Evolutionary conservation across 2,888 invertebrate species (phyloP), one percentile per base, ranked within the genome.

Genomic region (Coelinius sp.): DNA sequence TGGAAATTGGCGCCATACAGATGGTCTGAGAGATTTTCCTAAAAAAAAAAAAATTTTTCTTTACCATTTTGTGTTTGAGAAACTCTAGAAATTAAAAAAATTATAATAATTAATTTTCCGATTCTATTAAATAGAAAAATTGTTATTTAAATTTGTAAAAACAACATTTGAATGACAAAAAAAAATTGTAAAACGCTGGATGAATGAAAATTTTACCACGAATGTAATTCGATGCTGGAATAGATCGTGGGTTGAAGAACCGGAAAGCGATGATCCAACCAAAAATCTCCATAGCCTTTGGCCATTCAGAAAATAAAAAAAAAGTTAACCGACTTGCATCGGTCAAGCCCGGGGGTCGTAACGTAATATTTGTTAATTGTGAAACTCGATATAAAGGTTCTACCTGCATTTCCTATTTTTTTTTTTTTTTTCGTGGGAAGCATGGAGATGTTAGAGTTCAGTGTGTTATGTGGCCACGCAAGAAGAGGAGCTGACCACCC

Each of bases 331-430:
- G 25, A 41, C 24, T 63, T 63, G 63, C 63, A 41, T 63, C 63
- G 63, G 63, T 63, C 63, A 63, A 63, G 63, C 63, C 63, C 63
- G 63, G 63, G 41, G 63, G 41, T 63, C 63, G 63, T 86, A 86
- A 86, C 82, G 82, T 81, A 83, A 85, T 83, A 82, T 86, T 84
- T 85, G 86, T 86, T 86, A 87, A 87, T 87, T 85, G 84, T 86
- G 86, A 84, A 86, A 86, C 79, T 79, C 79, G 82, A 87, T 82
- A 75, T 80, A 73, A 76, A 69, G 75, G 69, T 73, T 73, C 73
- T 79, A 80, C 80, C 79, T 81, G 80, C 38, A 8, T 41, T 38
- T n/a, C 38, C n/a, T 31, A 31, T 35, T 59, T 59, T 25, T 53
- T 49, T 20, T 20, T 49, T 49, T 49, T 25, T 53, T 53, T 77